Evolutionary conservation across 2,888 invertebrate genomes (phyloP).

Genomic region (Microctonus hyperodae): DNA sequence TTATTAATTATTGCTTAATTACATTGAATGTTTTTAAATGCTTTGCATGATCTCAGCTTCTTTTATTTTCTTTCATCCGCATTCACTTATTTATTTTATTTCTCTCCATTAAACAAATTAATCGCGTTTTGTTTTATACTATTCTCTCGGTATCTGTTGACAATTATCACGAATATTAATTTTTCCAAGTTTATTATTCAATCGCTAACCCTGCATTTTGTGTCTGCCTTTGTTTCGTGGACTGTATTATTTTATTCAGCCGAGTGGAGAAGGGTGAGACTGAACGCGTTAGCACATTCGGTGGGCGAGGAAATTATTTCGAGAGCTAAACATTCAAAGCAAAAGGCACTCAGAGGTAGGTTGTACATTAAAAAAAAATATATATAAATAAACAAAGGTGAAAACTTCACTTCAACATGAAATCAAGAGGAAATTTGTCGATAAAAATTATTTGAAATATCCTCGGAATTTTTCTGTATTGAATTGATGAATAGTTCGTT

Average conservation of each 20-base stretch:
- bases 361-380: conserved; percentile 29
- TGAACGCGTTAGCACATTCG: conserved; percentile 48
- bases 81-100: neutral
- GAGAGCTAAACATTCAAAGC: conserved; percentile 44
- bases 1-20: too few relatives aligned
- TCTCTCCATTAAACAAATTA: neutral
- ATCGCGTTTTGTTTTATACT: conserved; percentile 7
- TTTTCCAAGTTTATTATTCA: conserved; percentile 8
- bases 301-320: conserved; percentile 51
- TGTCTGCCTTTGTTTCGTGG: conserved; percentile 51
- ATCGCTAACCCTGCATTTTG: conserved; percentile 40
- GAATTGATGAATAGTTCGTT: neutral
- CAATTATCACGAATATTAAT: conserved; percentile 21
- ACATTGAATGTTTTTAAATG: too few relatives aligned
- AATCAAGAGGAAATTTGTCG: neutral
- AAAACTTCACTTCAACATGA: neutral
- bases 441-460: conserved; percentile 1
- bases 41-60: neutral
- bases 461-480: neutral
- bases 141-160: neutral
- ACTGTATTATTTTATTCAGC: conserved; percentile 51
- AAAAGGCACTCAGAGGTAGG: conserved; percentile 51
- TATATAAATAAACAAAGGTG: neutral
- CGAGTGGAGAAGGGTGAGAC: conserved; percentile 57
- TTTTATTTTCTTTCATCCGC: neutral